These are phyloP conservation scores for Zaprionus africanus DNA, from an alignment of 1,140 invertebrate genomes.

Conservation along the genomic window DNA sequence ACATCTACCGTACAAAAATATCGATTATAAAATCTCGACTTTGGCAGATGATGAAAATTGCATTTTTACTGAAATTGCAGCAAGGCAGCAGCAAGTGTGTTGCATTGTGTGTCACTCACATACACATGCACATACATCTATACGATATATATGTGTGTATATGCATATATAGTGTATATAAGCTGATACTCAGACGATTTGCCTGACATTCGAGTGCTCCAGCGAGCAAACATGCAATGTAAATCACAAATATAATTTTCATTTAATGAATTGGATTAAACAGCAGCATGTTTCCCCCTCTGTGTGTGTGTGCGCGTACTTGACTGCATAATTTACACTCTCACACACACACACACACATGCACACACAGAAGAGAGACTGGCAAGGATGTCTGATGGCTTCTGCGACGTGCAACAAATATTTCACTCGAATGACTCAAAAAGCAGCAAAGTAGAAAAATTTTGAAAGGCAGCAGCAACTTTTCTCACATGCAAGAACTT, in stretches of 20 bases:
- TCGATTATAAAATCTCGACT: not conserved
- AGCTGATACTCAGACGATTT: constrained; percentile 1
- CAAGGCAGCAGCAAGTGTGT: not conserved
- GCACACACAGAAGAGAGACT: constrained; percentile 1
- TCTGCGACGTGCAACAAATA: constrained; percentile 51
- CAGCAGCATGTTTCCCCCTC: constrained; percentile 28
- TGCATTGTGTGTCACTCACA: constrained; percentile 11
- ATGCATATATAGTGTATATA: not conserved
- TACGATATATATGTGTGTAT: not conserved
- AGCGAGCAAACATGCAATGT: constrained; percentile 68
- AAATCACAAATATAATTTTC: constrained; percentile 80
- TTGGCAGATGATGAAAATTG: not conserved
- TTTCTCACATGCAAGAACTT: constrained; percentile 59
- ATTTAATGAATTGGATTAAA: constrained; percentile 78
- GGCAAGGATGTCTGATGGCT: constrained; percentile 25
- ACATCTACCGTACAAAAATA: not conserved
- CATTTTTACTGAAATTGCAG: constrained; percentile 1
- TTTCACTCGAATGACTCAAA: constrained; percentile 64
- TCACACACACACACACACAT: constrained; percentile 19
- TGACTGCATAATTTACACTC: constrained; percentile 32
- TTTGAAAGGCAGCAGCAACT: constrained; percentile 49
- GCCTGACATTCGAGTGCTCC: constrained; percentile 26
- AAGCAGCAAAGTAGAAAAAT: constrained; percentile 73
- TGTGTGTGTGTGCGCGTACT: constrained; percentile 12
- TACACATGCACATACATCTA: not conserved